These are phyloP conservation scores for Seladonia tumulorum DNA, from an alignment of 2,888 invertebrate genomes.

Conservation along the genomic window DNA sequence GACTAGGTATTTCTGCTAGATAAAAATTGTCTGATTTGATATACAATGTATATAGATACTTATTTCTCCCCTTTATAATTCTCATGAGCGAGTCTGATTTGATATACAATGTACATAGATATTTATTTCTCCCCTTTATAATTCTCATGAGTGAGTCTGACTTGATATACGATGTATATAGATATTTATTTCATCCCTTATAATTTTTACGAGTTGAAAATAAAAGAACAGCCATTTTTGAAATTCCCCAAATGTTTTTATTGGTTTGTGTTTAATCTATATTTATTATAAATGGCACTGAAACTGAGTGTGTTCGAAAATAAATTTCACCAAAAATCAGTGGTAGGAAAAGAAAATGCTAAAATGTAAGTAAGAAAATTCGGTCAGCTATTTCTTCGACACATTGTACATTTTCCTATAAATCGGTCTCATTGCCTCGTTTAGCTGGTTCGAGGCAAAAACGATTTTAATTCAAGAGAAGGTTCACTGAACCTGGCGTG, in stretches of 20 bases:
- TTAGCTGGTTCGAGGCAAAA: background rate
- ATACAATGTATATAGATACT: no score
- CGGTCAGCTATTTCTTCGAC: background rate
- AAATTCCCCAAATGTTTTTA: background rate
- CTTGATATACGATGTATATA: background rate
- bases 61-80: background rate
- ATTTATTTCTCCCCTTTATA: background rate
- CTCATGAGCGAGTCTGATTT: background rate
- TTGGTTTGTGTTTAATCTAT: background rate
- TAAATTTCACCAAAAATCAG: background rate
- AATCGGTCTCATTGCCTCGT: background rate
- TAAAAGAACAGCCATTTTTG: background rate
- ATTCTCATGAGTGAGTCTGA: background rate
- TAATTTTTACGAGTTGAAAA: background rate
- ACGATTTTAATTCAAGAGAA: background rate
- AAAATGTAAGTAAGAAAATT: background rate
- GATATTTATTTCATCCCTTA: background rate
- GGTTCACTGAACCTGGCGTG: background rate
- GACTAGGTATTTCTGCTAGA: background rate
- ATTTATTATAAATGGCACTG: no score
- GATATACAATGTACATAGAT: no score
- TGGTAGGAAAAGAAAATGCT: background rate
- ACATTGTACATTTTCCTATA: background rate
- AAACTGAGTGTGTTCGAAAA: background rate
- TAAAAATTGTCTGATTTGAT: background rate